Evolutionary conservation across 2,113 vertebrate genomes (phyloP).

Genomic region (Albula goreensis): DNA sequence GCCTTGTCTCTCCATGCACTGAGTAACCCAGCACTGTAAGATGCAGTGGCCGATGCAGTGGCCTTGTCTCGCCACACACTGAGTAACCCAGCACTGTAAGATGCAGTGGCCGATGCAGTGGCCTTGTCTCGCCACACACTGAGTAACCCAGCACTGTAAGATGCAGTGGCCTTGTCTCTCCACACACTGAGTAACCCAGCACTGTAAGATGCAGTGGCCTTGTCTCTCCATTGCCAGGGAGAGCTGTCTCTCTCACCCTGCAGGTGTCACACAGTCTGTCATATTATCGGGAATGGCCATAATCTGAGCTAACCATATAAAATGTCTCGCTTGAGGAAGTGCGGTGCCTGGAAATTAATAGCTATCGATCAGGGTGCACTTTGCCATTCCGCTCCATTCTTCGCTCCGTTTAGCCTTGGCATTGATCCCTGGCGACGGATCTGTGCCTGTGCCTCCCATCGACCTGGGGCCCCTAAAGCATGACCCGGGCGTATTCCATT

Average conservation of each 20-base stretch:
- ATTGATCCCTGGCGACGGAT: slow-evolving; percentile 71
- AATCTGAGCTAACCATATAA: slow-evolving; percentile 69
- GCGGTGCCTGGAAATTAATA: slow-evolving; percentile 53
- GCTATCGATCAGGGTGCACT: slow-evolving; percentile 68
- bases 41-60: no score
- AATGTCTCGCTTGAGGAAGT: slow-evolving; percentile 69
- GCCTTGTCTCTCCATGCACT: no score
- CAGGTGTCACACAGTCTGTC: slow-evolving; percentile 49
- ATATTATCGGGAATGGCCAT: slow-evolving; percentile 73
- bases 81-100: no score
- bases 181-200: no score
- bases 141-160: no score
- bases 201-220: not conserved
- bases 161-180: no score
- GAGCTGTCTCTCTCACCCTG: slow-evolving; percentile 53
- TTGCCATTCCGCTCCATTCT: slow-evolving; percentile 68
- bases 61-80: no score
- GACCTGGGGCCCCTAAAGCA: slow-evolving; percentile 58
- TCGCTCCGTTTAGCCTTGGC: slow-evolving; percentile 69
- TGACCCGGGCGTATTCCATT: slow-evolving; percentile 68
- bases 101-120: no score
- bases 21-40: no score
- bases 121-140: no score
- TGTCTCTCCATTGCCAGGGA: slow-evolving; percentile 60
- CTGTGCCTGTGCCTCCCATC: slow-evolving; percentile 59